These are phyloP conservation scores for Diachasma alloeum DNA, from an alignment of 1,140 invertebrate genomes.

Conservation along the genomic window DNA sequence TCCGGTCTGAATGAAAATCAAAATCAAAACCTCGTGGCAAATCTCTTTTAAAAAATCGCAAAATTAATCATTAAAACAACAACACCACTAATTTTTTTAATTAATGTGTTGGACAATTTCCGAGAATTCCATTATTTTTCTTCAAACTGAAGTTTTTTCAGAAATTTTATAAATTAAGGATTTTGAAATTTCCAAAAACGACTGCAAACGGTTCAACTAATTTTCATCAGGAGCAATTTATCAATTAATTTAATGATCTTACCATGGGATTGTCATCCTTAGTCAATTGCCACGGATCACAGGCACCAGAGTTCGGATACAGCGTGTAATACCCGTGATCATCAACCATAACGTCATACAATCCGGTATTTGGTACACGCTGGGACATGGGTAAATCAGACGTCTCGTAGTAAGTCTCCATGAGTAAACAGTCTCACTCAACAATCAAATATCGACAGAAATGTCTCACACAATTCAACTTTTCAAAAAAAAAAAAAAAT, in stretches of 20 bases:
- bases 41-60: no score
- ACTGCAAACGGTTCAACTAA: no score
- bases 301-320: constrained; percentile 31
- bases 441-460: not conserved
- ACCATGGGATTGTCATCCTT: constrained; percentile 50
- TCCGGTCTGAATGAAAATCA: no score
- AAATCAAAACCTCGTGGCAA: no score
- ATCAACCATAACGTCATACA: constrained; percentile 47
- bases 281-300: constrained; percentile 40
- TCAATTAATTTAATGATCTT: constrained; percentile 14
- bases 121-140: no score
- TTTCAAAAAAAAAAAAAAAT: not conserved
- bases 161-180: no score
- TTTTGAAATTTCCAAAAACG: no score
- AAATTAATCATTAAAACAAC: no score
- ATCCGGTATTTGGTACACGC: constrained; percentile 49
- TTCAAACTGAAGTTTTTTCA: no score
- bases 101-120: no score
- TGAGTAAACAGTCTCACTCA: not conserved
- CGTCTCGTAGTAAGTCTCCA: constrained; percentile 6
- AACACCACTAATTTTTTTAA: no score
- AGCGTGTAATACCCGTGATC: constrained; percentile 55
- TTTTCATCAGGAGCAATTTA: no score
- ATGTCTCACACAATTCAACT: not conserved
- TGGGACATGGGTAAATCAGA: constrained; percentile 44